A percentile compares a stretch with the other conserved stretches of the same genome.
phyloP scores from a whole-genome alignment of 2,113 vertebrate species.

The Noturus placidus region DNA sequence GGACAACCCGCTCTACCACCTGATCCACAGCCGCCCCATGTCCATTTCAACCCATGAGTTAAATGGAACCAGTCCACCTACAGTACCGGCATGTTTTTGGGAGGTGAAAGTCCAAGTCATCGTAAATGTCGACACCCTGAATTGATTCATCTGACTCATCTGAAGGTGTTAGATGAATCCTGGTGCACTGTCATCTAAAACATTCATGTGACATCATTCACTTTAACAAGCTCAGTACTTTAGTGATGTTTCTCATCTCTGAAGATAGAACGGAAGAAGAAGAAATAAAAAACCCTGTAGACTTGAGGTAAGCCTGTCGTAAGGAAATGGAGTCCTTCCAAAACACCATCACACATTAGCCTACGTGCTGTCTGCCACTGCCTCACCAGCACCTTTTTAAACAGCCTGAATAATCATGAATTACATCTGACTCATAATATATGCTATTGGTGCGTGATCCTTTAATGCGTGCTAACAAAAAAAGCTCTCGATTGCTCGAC shows the following conservation, averaged over 20 bases:
- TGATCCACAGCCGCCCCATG: too few relatives aligned
- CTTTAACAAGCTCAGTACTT: neutral
- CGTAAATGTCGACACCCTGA: too few relatives aligned
- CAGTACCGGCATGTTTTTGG: neutral
- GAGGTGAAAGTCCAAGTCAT: neutral
- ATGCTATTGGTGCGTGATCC: conserved; percentile 22
- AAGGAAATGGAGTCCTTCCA: conserved; percentile 20
- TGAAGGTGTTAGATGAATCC: neutral
- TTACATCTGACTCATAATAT: conserved; percentile 40
- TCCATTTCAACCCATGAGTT: neutral
- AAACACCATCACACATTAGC: conserved; percentile 35
- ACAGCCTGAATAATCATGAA: conserved; percentile 36
- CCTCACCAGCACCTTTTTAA: conserved; percentile 22
- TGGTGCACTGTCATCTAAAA: neutral
- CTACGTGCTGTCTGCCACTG: conserved; percentile 36
- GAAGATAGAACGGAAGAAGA: neutral
- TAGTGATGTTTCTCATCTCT: neutral
- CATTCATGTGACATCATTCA: neutral
- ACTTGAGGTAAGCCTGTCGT: neutral
- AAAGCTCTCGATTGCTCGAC: neutral
- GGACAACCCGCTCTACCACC: too few relatives aligned
- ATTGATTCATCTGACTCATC: neutral
- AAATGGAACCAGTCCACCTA: neutral
- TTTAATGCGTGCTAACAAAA: conserved; percentile 13
- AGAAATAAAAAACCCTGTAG: neutral